Evolutionary conservation across 2,888 invertebrate genomes (phyloP).

Genomic region (Thumatha senex): DNA sequence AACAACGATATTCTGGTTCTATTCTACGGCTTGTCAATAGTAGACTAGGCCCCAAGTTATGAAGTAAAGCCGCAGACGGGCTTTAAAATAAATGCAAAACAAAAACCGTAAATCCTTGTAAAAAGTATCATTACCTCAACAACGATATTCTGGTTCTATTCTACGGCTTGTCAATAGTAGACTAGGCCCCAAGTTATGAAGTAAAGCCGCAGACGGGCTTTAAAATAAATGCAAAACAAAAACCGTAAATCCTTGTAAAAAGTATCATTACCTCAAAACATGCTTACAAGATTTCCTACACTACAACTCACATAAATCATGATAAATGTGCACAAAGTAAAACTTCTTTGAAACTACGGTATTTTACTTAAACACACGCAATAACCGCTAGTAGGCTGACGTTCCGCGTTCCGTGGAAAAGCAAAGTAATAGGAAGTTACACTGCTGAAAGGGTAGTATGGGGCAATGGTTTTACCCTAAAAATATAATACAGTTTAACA

Average conservation of each 20-base stretch:
- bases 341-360: slow-evolving; percentile 26
- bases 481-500: too few species aligned
- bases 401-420: not conserved
- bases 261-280: not conserved
- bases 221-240: too few species aligned
- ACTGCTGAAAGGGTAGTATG: not conserved
- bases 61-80: not conserved
- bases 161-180: too few species aligned
- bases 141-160: too few species aligned
- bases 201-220: not conserved
- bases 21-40: too few species aligned
- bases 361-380: slow-evolving; percentile 25
- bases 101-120: not conserved
- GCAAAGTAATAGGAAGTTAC: not conserved
- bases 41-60: too few species aligned
- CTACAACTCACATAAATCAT: slow-evolving; percentile 17
- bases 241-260: not conserved
- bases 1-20: too few species aligned
- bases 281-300: not conserved
- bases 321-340: slow-evolving; percentile 18
- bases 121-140: not conserved
- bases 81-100: too few species aligned
- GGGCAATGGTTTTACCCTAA: too few species aligned
- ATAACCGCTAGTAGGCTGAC: slow-evolving; percentile 17
- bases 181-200: not conserved